Evolutionary conservation across 2,797 vertebrate genomes (phyloP).

Genomic region (Anguilla megastoma): DNA sequence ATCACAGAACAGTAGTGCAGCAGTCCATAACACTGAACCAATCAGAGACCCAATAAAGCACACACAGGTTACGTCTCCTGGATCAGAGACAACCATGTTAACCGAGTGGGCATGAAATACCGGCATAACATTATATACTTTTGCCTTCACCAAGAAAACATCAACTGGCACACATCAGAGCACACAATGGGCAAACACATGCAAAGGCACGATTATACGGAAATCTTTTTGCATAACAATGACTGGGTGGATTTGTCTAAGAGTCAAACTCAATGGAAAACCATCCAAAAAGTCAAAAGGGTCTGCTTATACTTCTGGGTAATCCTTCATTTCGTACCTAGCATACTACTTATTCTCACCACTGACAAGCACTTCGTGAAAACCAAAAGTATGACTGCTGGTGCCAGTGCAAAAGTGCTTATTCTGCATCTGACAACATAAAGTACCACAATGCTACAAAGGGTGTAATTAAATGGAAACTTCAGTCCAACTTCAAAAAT

Average conservation of each 20-base stretch:
- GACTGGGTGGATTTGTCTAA: not conserved
- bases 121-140: not conserved
- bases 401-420: not conserved
- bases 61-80: not conserved
- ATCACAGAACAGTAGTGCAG: not conserved
- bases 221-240: not conserved
- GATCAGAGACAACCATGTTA: not conserved
- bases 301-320: not conserved
- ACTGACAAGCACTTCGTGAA: not conserved
- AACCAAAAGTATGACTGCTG: not conserved
- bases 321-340: not conserved
- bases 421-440: not conserved
- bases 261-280: not conserved
- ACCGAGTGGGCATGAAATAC: not conserved
- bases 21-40: not conserved
- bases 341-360: not conserved
- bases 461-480: constrained; percentile 2
- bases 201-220: not conserved
- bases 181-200: not conserved
- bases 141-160: not conserved
- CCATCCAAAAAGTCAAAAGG: not conserved
- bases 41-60: not conserved
- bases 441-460: not conserved
- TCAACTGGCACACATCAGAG: not conserved
- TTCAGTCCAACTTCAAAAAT: not conserved